Percentiles rank a stretch among this genome's conserved stretches.
These are phyloP conservation scores for Bubo blakistoni DNA, from an alignment of 2,113 vertebrate species.

Conservation along the genomic window DNA sequence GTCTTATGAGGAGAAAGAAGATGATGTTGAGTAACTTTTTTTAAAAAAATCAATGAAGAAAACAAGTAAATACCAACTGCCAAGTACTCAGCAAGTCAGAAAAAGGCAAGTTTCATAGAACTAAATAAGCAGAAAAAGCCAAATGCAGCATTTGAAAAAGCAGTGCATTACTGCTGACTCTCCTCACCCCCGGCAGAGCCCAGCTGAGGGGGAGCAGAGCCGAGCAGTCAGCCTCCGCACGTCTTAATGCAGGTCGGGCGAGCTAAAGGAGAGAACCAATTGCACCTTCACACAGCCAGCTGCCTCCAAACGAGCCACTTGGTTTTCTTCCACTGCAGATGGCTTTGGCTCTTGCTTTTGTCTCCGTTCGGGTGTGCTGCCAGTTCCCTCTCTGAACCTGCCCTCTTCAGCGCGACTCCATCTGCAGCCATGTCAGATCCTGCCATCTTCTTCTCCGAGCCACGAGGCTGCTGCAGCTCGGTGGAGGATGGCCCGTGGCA, in stretches of 20 bases:
- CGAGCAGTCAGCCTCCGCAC: neutral
- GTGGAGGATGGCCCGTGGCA: neutral
- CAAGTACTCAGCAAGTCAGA: neutral
- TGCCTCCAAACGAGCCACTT: neutral
- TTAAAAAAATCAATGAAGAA: neutral
- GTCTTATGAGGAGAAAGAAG: neutral
- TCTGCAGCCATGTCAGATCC: neutral
- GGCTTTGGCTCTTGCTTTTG: constrained; percentile 22
- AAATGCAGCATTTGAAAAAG: neutral
- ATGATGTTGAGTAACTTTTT: neutral
- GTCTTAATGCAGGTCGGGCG: neutral
- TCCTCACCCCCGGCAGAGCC: neutral
- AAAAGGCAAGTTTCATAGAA: neutral
- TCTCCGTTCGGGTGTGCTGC: constrained; percentile 14
- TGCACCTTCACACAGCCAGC: neutral
- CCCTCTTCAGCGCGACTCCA: neutral
- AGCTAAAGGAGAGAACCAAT: neutral
- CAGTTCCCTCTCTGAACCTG: neutral
- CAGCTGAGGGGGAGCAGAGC: neutral
- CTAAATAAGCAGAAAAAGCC: neutral
- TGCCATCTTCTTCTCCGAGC: fast-evolving
- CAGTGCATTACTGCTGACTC: neutral
- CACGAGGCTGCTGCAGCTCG: neutral
- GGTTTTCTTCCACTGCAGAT: constrained; percentile 48
- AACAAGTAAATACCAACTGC: neutral